These are phyloP conservation scores for Corythornis cristatus DNA, from an alignment of 2,113 vertebrate species.

Conservation along the genomic window DNA sequence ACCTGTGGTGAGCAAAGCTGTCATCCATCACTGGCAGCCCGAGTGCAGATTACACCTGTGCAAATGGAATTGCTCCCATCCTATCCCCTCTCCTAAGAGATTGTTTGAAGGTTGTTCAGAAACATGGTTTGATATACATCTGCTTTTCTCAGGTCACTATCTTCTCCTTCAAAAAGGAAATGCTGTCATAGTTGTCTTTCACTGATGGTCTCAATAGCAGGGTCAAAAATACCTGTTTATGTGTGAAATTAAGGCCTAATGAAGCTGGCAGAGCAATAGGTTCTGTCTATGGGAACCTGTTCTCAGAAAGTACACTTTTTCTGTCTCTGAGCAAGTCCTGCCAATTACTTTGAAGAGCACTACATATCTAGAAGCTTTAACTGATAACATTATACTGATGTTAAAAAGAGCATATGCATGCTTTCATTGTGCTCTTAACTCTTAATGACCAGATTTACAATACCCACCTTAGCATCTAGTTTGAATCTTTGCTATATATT, in stretches of 20 bases:
- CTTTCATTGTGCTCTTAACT: background rate
- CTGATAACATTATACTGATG: background rate
- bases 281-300: background rate
- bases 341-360: background rate
- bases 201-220: background rate
- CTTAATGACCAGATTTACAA: background rate
- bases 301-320: background rate
- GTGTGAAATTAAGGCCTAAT: conserved; percentile 25
- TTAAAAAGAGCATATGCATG: background rate
- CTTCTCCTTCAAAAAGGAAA: background rate
- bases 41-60: accelerated
- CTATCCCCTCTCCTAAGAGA: background rate
- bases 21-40: background rate
- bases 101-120: background rate
- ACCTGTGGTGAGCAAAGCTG: accelerated
- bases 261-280: background rate
- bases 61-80: background rate
- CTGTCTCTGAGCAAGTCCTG: background rate
- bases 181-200: background rate
- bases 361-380: background rate
- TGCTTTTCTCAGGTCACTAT: background rate
- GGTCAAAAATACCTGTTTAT: background rate
- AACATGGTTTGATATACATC: background rate
- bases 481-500: background rate
- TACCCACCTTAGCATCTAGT: background rate